Percentiles rank a stretch among this genome's conserved stretches.
These are phyloP conservation scores for Bombus pyrosoma DNA, from an alignment of 1,140 invertebrate genomes.

Conservation along the genomic window DNA sequence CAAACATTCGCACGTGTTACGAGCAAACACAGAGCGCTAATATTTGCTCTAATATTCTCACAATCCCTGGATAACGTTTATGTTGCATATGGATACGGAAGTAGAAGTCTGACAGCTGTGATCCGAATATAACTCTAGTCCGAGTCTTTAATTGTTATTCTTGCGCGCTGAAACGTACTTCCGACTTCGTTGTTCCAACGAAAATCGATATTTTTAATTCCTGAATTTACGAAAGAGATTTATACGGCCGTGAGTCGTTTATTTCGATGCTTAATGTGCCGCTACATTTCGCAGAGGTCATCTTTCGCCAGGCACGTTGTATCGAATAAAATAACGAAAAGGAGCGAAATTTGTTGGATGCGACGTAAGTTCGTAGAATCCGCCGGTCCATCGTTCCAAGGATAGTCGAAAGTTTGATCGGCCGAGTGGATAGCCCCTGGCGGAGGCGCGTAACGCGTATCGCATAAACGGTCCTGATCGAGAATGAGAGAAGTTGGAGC, in stretches of 20 bases:
- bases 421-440: too few relatives aligned
- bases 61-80: conserved; percentile 37
- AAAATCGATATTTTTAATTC: neutral
- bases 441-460: neutral
- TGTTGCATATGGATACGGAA: neutral
- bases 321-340: too few relatives aligned
- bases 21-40: conserved; percentile 12
- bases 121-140: conserved; percentile 17
- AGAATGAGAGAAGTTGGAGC: neutral
- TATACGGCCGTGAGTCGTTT: too few relatives aligned
- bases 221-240: neutral
- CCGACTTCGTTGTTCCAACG: neutral
- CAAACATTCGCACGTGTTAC: conserved; percentile 19
- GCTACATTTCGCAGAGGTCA: too few relatives aligned
- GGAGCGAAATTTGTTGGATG: too few relatives aligned
- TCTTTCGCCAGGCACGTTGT: too few relatives aligned
- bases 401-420: too few relatives aligned
- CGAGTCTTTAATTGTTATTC: conserved; percentile 32
- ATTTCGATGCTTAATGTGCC: too few relatives aligned
- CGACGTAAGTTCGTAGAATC: too few relatives aligned
- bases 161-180: neutral
- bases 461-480: neutral
- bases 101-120: neutral
- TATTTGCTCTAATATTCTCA: conserved; percentile 31
- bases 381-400: too few relatives aligned